Evolutionary conservation across 2,113 vertebrate genomes (phyloP).

Genomic region (Microtus richardsoni): DNA sequence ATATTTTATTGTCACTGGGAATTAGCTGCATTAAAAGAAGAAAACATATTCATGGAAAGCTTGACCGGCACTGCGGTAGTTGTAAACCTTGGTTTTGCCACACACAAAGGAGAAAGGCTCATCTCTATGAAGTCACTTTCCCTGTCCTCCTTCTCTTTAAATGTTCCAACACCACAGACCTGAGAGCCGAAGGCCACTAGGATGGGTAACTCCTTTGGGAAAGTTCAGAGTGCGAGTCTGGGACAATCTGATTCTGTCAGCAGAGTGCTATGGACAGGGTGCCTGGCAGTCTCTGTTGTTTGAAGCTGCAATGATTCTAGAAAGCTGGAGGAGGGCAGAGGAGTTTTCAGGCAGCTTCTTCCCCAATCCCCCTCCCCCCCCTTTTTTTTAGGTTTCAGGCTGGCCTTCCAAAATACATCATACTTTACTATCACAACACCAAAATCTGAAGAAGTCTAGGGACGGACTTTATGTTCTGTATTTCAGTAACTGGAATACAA

Average conservation of each 20-base stretch:
- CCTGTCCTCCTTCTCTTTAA: slow-evolving; percentile 39
- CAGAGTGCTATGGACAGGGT: not conserved
- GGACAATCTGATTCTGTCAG: slow-evolving; percentile 52
- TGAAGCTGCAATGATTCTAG: not conserved
- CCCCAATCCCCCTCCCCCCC: not conserved
- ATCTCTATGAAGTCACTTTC: slow-evolving; percentile 13
- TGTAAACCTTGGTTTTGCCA: slow-evolving; percentile 42
- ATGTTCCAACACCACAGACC: slow-evolving; percentile 49
- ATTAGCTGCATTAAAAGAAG: slow-evolving; percentile 53
- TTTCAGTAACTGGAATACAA: not conserved
- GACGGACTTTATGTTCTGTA: not conserved
- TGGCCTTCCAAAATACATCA: not conserved
- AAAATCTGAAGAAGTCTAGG: not conserved
- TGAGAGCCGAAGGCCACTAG: slow-evolving; percentile 30
- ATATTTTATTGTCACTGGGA: slow-evolving; percentile 69
- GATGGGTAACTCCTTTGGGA: slow-evolving; percentile 54
- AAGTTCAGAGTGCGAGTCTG: not conserved
- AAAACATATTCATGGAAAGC: slow-evolving; percentile 27
- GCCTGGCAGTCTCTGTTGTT: slow-evolving; percentile 7
- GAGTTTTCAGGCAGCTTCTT: not conserved
- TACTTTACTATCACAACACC: not conserved
- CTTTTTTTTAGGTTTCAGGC: slow-evolving; percentile 27
- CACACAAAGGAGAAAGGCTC: slow-evolving; percentile 15
- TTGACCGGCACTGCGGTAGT: not conserved
- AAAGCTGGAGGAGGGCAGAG: not conserved